These are phyloP conservation scores for Oscheius myriophilus DNA, from an alignment of 2,888 invertebrate genomes.

Conservation along the genomic window DNA sequence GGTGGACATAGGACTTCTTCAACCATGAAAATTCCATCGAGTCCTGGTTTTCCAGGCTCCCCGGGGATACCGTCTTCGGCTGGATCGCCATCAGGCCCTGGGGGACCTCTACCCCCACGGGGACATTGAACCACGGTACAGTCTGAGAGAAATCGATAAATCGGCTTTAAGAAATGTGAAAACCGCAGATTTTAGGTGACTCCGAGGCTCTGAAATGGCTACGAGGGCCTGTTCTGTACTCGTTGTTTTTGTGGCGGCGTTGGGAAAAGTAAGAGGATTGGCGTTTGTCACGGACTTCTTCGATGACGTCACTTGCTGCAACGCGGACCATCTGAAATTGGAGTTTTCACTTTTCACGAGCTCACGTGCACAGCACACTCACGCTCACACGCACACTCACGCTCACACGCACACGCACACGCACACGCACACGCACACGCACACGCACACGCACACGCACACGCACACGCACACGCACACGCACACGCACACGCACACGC, in stretches of 20 bases:
- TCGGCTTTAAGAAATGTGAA: neutral
- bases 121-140: conserved; percentile 52
- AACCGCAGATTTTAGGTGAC: conserved; percentile 21
- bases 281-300: conserved; percentile 17
- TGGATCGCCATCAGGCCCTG: conserved; percentile 44
- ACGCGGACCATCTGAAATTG: conserved; percentile 6
- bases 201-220: neutral
- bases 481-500: neutral
- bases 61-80: conserved; percentile 45
- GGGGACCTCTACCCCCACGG: conserved; percentile 47
- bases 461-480: too few relatives aligned
- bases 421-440: neutral
- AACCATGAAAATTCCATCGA: conserved; percentile 48
- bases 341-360: neutral
- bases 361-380: too few relatives aligned
- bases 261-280: conserved; percentile 11
- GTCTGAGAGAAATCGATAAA: conserved; percentile 32
- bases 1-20: conserved; percentile 50
- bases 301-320: conserved; percentile 11
- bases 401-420: too few relatives aligned
- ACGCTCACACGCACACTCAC: too few relatives aligned
- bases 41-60: conserved; percentile 44
- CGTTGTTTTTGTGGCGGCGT: conserved; percentile 12
- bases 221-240: neutral
- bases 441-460: too few relatives aligned